Percentiles rank a stretch among this genome's conserved stretches.
phyloP scores from a whole-genome alignment of 1,140 invertebrate species.

The Drosophila miranda region DNA sequence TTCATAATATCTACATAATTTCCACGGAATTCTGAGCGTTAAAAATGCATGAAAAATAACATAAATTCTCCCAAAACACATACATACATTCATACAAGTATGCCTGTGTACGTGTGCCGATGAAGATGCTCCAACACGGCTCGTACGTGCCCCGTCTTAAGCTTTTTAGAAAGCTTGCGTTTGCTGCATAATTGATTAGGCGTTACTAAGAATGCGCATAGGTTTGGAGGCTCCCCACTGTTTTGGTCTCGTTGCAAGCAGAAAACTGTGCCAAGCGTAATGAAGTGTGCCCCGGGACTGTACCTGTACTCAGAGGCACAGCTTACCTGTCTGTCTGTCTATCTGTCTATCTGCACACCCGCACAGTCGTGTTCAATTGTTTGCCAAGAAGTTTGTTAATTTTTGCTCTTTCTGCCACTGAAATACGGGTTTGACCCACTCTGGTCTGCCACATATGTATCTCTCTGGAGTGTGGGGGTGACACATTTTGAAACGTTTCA shows the following conservation, averaged over 20 bases:
- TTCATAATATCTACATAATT: background rate
- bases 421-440: constrained; percentile 52
- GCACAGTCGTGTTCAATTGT: constrained; percentile 36
- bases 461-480: background rate
- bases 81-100: too few species aligned
- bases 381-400: constrained; percentile 30
- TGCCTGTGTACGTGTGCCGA: constrained; percentile 7
- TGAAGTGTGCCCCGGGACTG: constrained; percentile 42
- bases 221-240: constrained; percentile 14
- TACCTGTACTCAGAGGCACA: constrained; percentile 3
- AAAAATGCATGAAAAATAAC: constrained; percentile 2
- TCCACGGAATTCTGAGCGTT: constrained; percentile 9
- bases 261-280: constrained; percentile 46
- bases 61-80: constrained; percentile 12
- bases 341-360: constrained; percentile 18
- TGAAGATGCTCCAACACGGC: constrained; percentile 33
- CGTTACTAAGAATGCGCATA: constrained; percentile 58
- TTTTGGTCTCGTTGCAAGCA: constrained; percentile 3
- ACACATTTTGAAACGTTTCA: constrained; percentile 34
- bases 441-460: constrained; percentile 4
- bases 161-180: constrained; percentile 67
- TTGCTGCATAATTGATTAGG: constrained; percentile 75
- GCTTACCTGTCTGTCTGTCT: too few species aligned
- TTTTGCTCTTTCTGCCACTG: constrained; percentile 20
- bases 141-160: constrained; percentile 21